Conservation (phyloP, 2,113 vertebrate species). For the Siphamia tubifer region DNA sequence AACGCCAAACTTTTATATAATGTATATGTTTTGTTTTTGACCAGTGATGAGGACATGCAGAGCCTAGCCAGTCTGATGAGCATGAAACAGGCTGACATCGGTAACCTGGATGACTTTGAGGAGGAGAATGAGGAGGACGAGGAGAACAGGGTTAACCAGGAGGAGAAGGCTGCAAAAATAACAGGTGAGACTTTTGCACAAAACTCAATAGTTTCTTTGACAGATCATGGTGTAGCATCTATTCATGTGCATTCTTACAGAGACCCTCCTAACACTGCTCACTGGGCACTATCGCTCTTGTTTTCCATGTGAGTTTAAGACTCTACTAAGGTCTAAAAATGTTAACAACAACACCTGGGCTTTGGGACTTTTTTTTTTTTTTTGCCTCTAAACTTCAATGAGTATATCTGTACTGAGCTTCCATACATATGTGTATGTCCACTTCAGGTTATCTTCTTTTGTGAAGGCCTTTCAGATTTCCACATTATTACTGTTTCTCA, state of each 20-base stretch:
- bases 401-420: not conserved
- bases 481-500: not conserved
- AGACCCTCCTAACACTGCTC: not conserved
- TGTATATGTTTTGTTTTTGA: not conserved
- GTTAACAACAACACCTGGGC: not conserved
- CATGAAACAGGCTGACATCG: constrained; percentile 99
- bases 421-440: not conserved
- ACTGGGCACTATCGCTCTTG: not conserved
- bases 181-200: constrained; percentile 85
- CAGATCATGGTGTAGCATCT: not conserved
- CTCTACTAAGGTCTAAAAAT: not conserved
- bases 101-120: constrained; percentile 98
- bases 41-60: constrained; percentile 98
- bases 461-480: not conserved
- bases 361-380: not conserved
- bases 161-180: constrained; percentile 98
- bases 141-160: constrained; percentile 96
- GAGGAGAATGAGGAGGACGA: constrained; percentile 99
- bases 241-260: too few species aligned
- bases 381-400: not conserved
- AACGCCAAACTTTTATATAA: not conserved
- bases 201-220: not conserved
- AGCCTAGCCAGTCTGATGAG: constrained; percentile 99
- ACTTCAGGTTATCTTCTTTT: constrained; percentile 12
- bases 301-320: too few species aligned